Evolutionary conservation across 1,140 invertebrate species (phyloP), one percentile per base, ranked within the genome.

Genomic region (Cydia fagiglandana): DNA sequence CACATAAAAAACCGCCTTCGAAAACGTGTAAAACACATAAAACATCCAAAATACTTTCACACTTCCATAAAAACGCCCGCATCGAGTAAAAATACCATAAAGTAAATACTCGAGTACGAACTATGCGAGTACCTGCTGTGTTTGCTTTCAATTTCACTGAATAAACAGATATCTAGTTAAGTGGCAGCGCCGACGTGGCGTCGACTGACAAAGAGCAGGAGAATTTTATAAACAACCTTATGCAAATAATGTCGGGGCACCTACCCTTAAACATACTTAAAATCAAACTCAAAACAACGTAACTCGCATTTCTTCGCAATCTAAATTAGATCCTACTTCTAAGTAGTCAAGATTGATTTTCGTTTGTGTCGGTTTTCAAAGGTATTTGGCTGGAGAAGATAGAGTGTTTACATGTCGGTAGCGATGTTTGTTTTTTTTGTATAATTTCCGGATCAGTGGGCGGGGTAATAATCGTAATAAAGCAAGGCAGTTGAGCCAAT

Each of bases 151-250:
- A 73, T 73, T 73, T 73, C 20, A 41, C 70, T 73, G 45, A 73
- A 41, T 73, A 73, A 73, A 73, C 70, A 73, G 70, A 73, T 73
- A 73, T 28, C 70, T 73, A 73, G 70, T 73, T 73, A 73, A 73
- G 70, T 73, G 70, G 70, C 70, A 73, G 70, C 45, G 38, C 70
- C 38, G n/a, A 38, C 15, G 30, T 38, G 64, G 24, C 64, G 64
- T 66, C 64, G 64, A 66, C 64, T 66, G 64, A 66, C 64, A 66
- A 66, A 66, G 70, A 41, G 70, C 70, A 50, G 20, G 34, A 28
- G 70, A 73, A 73, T 73, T 73, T 73, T 73, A 73, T 73, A 73
- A 41, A 73, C 70, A 73, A 50, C 41, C 64, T 66, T 66, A 66
- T 66, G 64, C 30, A 66, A 66, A 66, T 66, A 66, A 66, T 66